Percentiles rank a stretch among this genome's conserved stretches.
phyloP scores from a whole-genome alignment of 2,113 vertebrate species.

The Aptenodytes forsteri region DNA sequence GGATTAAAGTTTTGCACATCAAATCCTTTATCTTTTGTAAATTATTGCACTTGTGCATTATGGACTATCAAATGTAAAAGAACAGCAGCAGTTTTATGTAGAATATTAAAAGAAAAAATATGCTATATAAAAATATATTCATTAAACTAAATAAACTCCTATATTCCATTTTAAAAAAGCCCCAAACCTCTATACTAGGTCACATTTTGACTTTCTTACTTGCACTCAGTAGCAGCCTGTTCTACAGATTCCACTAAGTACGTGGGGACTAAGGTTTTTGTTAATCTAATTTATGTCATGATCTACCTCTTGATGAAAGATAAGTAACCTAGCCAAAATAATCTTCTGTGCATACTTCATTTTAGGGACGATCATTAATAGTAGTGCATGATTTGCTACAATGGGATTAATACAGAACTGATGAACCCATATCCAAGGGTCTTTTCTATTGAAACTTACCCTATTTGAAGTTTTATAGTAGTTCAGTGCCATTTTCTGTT shows the following conservation, averaged over 20 bases:
- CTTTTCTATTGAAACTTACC: background rate
- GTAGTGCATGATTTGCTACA: background rate
- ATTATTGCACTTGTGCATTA: slow-evolving; percentile 51
- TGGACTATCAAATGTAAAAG: background rate
- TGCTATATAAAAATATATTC: slow-evolving; percentile 43
- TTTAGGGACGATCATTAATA: background rate
- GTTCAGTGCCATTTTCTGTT: background rate
- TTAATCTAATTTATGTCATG: background rate
- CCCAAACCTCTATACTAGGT: background rate
- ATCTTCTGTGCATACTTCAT: background rate
- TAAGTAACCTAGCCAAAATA: background rate
- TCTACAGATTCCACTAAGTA: background rate
- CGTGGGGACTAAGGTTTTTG: background rate
- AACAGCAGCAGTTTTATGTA: slow-evolving; percentile 23
- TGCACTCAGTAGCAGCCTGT: background rate
- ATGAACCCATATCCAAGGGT: background rate
- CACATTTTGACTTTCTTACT: background rate
- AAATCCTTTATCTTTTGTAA: background rate
- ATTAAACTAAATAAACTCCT: slow-evolving; percentile 4
- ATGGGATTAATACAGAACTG: background rate
- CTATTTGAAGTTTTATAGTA: background rate
- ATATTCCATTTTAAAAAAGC: background rate
- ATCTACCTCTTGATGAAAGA: background rate
- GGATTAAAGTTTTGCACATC: background rate
- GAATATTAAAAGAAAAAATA: slow-evolving; percentile 14